A percentile compares a stretch with the other conserved stretches of the same genome.
Evolutionary conservation across 2,888 invertebrate species (phyloP).

Genomic region (Lycocerus yunnanus): DNA sequence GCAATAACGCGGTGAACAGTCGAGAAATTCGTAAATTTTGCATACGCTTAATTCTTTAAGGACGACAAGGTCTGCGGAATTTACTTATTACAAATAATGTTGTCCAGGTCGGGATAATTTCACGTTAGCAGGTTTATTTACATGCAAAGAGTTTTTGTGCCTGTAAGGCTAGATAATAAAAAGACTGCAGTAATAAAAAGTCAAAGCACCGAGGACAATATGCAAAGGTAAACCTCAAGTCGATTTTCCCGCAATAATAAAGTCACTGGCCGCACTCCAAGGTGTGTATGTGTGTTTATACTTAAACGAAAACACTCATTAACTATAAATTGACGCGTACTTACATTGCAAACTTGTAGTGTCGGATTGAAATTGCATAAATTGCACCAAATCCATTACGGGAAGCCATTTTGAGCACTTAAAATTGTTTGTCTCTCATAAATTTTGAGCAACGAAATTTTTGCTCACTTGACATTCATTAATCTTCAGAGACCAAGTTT

Average conservation of each 20-base stretch:
- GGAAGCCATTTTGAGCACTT: background rate
- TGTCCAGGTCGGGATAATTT: constrained; percentile 29
- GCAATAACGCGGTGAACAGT: background rate
- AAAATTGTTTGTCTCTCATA: background rate
- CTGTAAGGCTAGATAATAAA: constrained; percentile 29
- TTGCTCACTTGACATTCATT: too few species aligned
- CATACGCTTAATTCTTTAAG: background rate
- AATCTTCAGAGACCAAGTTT: background rate
- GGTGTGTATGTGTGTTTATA: constrained; percentile 8
- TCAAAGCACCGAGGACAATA: constrained; percentile 22
- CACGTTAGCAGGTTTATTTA: constrained; percentile 27
- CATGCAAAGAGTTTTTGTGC: constrained; percentile 26
- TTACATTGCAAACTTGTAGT: background rate
- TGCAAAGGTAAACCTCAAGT: constrained; percentile 22
- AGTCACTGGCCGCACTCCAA: constrained; percentile 28
- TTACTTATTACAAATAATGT: constrained; percentile 8
- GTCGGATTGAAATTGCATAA: background rate
- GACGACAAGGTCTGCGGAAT: constrained; percentile 14
- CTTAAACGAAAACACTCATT: background rate
- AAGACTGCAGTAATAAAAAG: constrained; percentile 26
- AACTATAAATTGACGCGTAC: constrained; percentile 8
- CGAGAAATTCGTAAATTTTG: background rate
- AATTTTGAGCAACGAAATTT: background rate
- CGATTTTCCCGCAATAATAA: constrained; percentile 25
- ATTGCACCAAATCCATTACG: background rate